Base-by-base conservation (phyloP, 2,113 vertebrate genomes). In the Podarcis cretensis region DNA sequence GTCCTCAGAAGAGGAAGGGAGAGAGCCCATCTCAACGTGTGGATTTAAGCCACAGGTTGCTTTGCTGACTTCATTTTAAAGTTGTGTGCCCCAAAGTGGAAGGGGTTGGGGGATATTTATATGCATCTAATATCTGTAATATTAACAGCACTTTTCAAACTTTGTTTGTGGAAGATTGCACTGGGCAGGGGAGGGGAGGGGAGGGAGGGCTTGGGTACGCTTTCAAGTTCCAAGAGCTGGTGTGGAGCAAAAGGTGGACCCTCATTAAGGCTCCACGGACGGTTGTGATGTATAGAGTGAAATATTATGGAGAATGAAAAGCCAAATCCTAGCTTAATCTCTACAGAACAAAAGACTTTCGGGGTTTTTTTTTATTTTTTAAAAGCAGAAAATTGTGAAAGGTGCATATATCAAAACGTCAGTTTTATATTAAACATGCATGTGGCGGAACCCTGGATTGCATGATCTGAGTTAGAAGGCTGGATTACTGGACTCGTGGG, bases 311-410 rank as follows among this genome's bases (percentile, higher is more conserved):
- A 92, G 93, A 96, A 95, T 94, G 96, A 96, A 96, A 96, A 63
- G 95, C 93, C 92, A 86, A 96, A 95, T 94, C 95, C 95, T 74
- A 37, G 94, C 86, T 43, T 96, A 96, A 96, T 96, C 97, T 96
- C 92, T 93, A 91, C 92, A 40, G 94, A 97, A 97, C 96, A 97
- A 97, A 97, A 97, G 95, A 92, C 96, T 95, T 96, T 97, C 96
- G 96, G 96, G 96, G 40, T 1, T 63, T 63, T 1, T 63, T 63
- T 63, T 63, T 63, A 10, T 48, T 48, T 48, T 48, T 85, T 93
- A 76, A 30, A 94, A 93, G 94, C 59, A 63, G 32, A 25, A 82
- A n/a, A 95, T 93, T 73, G 94, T 87, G 89, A 87, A 66, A 89
- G 95, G 88, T 83, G 95, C 85, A 96, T 96, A 95, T 96, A 95